phyloP scores from a whole-genome alignment of 2,113 vertebrate species.

The Laticauda laticaudata region DNA sequence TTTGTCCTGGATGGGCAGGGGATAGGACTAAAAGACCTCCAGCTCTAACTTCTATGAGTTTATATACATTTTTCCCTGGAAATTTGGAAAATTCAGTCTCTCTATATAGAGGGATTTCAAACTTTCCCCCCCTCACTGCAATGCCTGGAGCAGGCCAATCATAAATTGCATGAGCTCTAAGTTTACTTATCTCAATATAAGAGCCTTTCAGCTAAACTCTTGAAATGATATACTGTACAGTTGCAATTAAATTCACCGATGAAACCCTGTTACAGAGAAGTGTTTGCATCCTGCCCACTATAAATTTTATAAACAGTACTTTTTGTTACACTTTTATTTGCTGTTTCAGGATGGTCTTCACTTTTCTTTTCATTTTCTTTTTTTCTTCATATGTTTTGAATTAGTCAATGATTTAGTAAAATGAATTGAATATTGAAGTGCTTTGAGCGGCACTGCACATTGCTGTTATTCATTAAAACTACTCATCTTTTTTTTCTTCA shows the following conservation, averaged over 20 bases:
- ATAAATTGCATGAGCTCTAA: background rate
- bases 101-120: background rate
- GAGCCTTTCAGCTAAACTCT: background rate
- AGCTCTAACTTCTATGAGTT: background rate
- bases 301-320: background rate
- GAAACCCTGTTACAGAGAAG: background rate
- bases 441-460: background rate
- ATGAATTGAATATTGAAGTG: background rate
- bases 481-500: background rate
- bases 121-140: background rate
- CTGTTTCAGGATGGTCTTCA: background rate
- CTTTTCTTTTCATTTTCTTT: background rate
- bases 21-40: background rate
- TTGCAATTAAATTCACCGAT: background rate
- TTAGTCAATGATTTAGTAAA: background rate
- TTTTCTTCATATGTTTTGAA: background rate
- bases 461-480: background rate
- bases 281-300: background rate
- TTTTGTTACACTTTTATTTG: background rate
- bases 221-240: background rate
- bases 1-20: background rate
- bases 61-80: background rate
- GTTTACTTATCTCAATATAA: background rate
- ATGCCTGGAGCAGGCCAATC: background rate
- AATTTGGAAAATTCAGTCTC: background rate